phyloP scores from a whole-genome alignment of 2,888 invertebrate species.

The Zonitis immaculata region DNA sequence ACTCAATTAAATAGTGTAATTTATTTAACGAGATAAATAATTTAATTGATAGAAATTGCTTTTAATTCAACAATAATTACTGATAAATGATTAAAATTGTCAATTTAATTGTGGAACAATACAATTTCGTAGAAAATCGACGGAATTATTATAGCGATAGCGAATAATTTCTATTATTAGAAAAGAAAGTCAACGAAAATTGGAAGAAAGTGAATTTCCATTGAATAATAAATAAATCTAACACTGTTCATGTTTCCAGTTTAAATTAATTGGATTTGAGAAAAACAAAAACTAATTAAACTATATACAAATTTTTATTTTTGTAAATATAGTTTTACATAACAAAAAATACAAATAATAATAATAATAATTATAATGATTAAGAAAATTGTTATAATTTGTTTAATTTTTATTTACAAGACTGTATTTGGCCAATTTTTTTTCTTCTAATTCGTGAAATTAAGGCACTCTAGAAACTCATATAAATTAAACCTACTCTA shows the following conservation, averaged over 20 bases:
- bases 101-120: too few species aligned
- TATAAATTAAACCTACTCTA: conserved; percentile 13
- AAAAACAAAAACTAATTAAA: background rate
- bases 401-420: too few species aligned
- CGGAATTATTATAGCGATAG: background rate
- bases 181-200: background rate
- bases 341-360: conserved; percentile 18
- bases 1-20: too few species aligned
- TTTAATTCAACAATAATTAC: too few species aligned
- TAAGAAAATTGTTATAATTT: too few species aligned
- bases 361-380: too few species aligned
- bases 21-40: too few species aligned
- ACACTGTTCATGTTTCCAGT: too few species aligned
- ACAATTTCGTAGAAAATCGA: background rate
- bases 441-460: conserved; percentile 2
- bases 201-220: background rate
- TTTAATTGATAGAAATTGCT: too few species aligned
- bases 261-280: too few species aligned
- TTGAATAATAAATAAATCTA: background rate
- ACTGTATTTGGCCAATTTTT: conserved; percentile 21
- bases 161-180: background rate
- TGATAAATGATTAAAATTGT: too few species aligned
- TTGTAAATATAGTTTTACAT: conserved; percentile 12
- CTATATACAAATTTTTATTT: conserved; percentile 18
- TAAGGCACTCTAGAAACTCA: conserved; percentile 17